Evolutionary conservation across 2,113 vertebrate genomes (phyloP).

Genomic region (Oryzias javanicus): DNA sequence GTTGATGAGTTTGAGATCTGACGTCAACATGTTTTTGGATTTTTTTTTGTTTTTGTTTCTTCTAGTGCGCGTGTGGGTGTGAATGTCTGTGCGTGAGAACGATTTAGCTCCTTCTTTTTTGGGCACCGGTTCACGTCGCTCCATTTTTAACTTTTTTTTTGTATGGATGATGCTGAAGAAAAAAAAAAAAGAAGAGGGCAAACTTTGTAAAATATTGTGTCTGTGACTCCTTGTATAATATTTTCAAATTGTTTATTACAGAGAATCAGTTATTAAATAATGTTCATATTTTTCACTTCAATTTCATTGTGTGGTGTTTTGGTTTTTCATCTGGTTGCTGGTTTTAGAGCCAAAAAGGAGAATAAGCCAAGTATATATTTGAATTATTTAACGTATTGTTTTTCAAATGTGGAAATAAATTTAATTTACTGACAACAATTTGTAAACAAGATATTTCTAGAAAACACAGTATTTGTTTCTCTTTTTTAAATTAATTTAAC

Average conservation of each 20-base stretch:
- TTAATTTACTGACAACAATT: too few relatives aligned
- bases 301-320: conserved; percentile 60
- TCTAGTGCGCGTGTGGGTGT: conserved; percentile 58
- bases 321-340: conserved; percentile 6
- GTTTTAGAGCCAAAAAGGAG: background rate
- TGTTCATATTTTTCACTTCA: conserved; percentile 99
- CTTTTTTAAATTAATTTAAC: too few relatives aligned
- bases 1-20: conserved; percentile 78
- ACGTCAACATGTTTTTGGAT: conserved; percentile 68
- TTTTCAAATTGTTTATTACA: conserved; percentile 99
- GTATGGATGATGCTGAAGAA: conserved; percentile 86
- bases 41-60: conserved; percentile 42
- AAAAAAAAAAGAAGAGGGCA: conserved; percentile 79
- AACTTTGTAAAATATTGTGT: conserved; percentile 99
- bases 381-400: too few relatives aligned
- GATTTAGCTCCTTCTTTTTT: conserved; percentile 74
- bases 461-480: too few relatives aligned
- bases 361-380: too few relatives aligned
- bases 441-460: too few relatives aligned
- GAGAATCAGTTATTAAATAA: conserved; percentile 99
- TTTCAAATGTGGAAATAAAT: too few relatives aligned
- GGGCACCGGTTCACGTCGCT: conserved; percentile 76
- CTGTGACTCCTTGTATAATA: conserved; percentile 99
- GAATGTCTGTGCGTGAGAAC: conserved; percentile 65
- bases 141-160: conserved; percentile 82